Conservation (phyloP, 2,113 vertebrate species). For the Micronycteris hirsuta region DNA sequence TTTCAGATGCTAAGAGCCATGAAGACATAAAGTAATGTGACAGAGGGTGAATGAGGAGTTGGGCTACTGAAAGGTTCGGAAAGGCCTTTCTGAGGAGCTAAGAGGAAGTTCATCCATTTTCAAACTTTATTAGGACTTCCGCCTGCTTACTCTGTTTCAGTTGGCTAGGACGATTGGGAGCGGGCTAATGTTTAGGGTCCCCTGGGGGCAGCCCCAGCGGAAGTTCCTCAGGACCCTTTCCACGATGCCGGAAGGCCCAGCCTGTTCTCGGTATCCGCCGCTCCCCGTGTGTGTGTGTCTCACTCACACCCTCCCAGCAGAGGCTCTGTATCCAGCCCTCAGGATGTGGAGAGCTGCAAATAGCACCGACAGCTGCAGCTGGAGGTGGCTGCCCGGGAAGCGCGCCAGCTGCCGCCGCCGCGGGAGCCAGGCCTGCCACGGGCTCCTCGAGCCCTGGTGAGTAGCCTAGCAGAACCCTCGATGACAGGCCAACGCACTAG, state of each 20-base stretch:
- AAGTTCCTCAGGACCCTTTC: not conserved
- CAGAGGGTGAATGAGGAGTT: too few relatives aligned
- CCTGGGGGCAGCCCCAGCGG: not conserved
- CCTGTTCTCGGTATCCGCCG: too few relatives aligned
- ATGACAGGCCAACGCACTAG: not conserved
- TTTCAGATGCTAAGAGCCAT: not conserved
- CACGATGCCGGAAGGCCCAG: not conserved
- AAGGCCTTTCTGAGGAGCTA: not conserved
- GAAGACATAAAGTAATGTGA: not conserved
- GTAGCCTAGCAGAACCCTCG: not conserved
- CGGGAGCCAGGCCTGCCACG: not conserved
- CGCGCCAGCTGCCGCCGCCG: constrained; percentile 39
- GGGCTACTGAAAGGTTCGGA: not conserved
- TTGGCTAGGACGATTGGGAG: not conserved
- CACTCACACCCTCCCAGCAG: not conserved
- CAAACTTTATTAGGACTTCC: not conserved
- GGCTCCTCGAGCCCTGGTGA: not conserved
- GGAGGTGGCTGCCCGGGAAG: constrained; percentile 39
- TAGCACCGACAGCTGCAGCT: constrained; percentile 40
- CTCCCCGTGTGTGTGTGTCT: too few relatives aligned
- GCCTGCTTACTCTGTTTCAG: not conserved
- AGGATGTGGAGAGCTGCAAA: constrained; percentile 59
- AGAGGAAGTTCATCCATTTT: not conserved
- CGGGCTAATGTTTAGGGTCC: too few relatives aligned
- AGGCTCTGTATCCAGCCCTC: constrained; percentile 1